Evolutionary conservation across 1,140 invertebrate species (phyloP), one percentile per base, ranked within the genome.

Genomic region (Philaenus spumarius): DNA sequence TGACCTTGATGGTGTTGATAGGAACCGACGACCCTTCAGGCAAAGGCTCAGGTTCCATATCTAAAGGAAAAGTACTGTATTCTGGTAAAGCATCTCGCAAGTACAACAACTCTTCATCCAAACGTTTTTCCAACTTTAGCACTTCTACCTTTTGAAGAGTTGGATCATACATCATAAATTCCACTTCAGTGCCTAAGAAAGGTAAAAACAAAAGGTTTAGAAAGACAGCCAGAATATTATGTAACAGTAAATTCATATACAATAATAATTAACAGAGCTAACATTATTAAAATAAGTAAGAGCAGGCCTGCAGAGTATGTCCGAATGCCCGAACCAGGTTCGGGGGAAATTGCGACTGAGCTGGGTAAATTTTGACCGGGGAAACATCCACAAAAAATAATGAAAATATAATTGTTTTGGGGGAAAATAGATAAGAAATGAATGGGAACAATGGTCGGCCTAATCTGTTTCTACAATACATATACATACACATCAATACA

Each of bases 91-190:
- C 90, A 81, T 99, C 96, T 54, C 95, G 77, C 40, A 99, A 77
- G 71, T 98, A 99, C 23, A 84, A 78, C 12, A 99, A 73, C 68
- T 92, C 81, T 35, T 93, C 83, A 75, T 99, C 97, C 15, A 99
- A 71, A 40, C 97, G 79, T 72, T 95, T 97, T 72, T 99, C 96
- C 20, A 99, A 75, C 47, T 86, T 84, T 17, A 94, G 72, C 15
- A 95, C 87, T 76, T 98, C 90, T 43, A 99, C 90, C 63, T 83
- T 86, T 61, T 87, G 83, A 61, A 99, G 84, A 0, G 84, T 85
- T 17, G 97, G 97, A 78, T 96, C 95, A 73, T 99, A 99, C 59
- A 99, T 72, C 40, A 97, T 83, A 76, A 92, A 99, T 51, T 78
- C 72, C 5, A 98, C 81, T 82, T 98, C 86, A 51, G 96, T 76